Conservation (phyloP, 1,140 invertebrate genomes). For the Philopotamus ludificatus region DNA sequence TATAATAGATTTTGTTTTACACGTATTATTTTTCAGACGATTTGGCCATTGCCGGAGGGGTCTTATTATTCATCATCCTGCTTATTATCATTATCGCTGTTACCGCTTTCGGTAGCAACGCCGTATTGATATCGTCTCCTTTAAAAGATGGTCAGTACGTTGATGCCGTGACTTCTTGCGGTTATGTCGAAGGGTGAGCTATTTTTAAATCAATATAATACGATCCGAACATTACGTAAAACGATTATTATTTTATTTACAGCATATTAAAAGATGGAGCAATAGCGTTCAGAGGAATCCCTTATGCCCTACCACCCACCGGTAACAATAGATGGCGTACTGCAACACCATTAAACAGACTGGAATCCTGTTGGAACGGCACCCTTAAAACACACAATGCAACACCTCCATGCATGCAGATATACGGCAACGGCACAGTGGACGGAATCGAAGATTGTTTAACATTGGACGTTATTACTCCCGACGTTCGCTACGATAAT, state of each 20-base stretch:
- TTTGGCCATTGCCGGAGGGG: slow-evolving; percentile 52
- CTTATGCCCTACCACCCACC: slow-evolving; percentile 78
- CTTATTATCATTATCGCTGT: slow-evolving; percentile 65
- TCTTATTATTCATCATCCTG: slow-evolving; percentile 62
- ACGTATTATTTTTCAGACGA: slow-evolving; percentile 49
- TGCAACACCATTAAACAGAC: slow-evolving; percentile 63
- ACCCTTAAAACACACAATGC: slow-evolving; percentile 68
- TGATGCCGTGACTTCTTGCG: slow-evolving; percentile 73
- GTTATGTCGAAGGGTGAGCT: slow-evolving; percentile 70
- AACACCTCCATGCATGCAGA: slow-evolving; percentile 66
- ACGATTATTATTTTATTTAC: slow-evolving; percentile 42
- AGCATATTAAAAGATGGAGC: slow-evolving; percentile 71
- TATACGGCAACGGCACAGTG: slow-evolving; percentile 62
- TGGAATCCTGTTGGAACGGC: slow-evolving; percentile 79
- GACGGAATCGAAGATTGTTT: slow-evolving; percentile 77
- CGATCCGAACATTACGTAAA: not conserved
- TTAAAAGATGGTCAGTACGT: slow-evolving; percentile 70
- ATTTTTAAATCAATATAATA: slow-evolving; percentile 23
- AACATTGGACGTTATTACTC: slow-evolving; percentile 75
- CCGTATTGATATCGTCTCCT: slow-evolving; percentile 48
- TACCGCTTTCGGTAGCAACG: slow-evolving; percentile 56
- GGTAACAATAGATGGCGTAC: slow-evolving; percentile 69
- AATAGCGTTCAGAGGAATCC: slow-evolving; percentile 80
- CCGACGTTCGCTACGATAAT: slow-evolving; percentile 68
- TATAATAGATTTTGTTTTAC: slow-evolving; percentile 24